phyloP scores from a whole-genome alignment of 2,797 vertebrate species.

The Anguilla megastoma region DNA sequence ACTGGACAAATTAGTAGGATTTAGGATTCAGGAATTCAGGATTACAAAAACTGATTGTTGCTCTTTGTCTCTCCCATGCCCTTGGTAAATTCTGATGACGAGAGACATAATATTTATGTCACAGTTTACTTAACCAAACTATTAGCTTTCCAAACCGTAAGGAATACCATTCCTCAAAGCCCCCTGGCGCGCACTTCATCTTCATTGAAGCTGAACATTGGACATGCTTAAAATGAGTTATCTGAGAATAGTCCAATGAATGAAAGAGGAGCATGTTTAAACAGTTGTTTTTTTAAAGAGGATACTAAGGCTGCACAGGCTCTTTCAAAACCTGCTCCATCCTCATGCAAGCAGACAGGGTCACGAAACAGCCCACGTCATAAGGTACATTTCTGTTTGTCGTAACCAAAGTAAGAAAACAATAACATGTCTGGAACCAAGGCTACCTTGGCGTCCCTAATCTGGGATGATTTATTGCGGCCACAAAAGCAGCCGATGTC shows the following conservation, averaged over 20 bases:
- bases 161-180: background rate
- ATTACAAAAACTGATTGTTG: background rate
- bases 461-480: slow-evolving; percentile 24
- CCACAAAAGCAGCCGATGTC: slow-evolving; percentile 4
- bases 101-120: background rate
- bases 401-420: background rate
- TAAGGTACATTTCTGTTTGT: background rate
- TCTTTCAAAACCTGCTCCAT: background rate
- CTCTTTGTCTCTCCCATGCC: background rate
- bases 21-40: background rate
- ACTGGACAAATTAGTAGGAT: too few relatives aligned
- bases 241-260: background rate
- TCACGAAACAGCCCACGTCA: background rate
- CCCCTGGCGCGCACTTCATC: background rate
- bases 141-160: slow-evolving; percentile 3
- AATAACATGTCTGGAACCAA: background rate
- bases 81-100: background rate
- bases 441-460: background rate
- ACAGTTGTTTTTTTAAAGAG: background rate
- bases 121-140: slow-evolving; percentile 10
- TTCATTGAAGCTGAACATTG: background rate
- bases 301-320: background rate
- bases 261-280: background rate
- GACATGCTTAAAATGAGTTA: slow-evolving; percentile 1
- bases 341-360: background rate